Base-by-base conservation (phyloP, 2,888 invertebrate species). In the Drosophila austrosaltans region DNA sequence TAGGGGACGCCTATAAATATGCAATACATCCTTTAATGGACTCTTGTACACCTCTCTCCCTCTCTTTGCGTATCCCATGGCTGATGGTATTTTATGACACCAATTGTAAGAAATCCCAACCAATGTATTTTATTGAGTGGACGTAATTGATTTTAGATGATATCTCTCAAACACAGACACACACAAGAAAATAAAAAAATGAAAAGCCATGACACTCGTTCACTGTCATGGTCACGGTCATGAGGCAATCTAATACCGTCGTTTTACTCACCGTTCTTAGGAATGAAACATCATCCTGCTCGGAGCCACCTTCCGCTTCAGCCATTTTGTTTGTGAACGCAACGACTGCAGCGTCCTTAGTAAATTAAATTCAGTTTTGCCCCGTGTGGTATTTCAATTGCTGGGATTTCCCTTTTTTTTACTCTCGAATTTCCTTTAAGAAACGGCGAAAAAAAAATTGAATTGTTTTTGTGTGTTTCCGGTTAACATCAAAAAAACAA, bases 201-300 rank as follows among this genome's bases (percentile, higher is more conserved):
- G 22, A 32, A 32, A 36, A 1, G 48, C 25, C 48, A 25, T 12
- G 48, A 25, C 48, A 48, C 8, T 48, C 25, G 48, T 48, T 10
- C 56, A 28, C 39, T 44, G 72, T 63, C 70, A 63, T 53, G 53
- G 53, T 48, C 54, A 40, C 10, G 53, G 22, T 22, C 59, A 42
- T 20, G 30, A 36, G 36, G 36, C 1, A 36, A 36, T 36, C 36
- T 36, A 36, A 36, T 8, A 4, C 25, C 10, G 22, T 48, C 10
- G 22, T 48, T 25, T 22, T 77, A 94, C 97, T 96, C 93, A 99
- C 99, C 96, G 99, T 99, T 91, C 99, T 96, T 91, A 99, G 95
- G 94, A 99, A 99, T 93, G 99, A 99, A 93, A 99, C 98, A 95
- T 99, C 99, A 96, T 99, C 99, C 94, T 99, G 99, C 94, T 99